Conservation (phyloP, 1,140 invertebrate genomes). For the Zeugodacus cucurbitae region DNA sequence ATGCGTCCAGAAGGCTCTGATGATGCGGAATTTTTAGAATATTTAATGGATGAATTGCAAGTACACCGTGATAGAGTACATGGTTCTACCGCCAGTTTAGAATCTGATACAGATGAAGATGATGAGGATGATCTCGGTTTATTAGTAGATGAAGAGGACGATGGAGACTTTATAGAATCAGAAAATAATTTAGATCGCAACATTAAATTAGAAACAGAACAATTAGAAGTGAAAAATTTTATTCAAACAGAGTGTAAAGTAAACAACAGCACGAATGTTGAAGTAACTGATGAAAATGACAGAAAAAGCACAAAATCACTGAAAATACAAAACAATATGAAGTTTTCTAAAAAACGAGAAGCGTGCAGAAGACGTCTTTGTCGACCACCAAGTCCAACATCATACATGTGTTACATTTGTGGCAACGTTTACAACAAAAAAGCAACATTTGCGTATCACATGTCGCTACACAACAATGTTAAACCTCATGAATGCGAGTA, state of each 20-base stretch:
- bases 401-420: slow-evolving; percentile 53
- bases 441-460: slow-evolving; percentile 52
- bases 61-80: not conserved
- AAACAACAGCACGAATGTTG: not conserved
- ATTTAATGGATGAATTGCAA: slow-evolving; percentile 29
- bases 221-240: not conserved
- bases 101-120: slow-evolving; percentile 44
- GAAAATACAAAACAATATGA: not conserved
- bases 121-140: slow-evolving; percentile 39
- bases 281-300: not conserved
- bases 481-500: slow-evolving; percentile 63
- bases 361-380: not conserved
- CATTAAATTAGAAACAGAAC: not conserved
- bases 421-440: slow-evolving; percentile 56
- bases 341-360: slow-evolving; percentile 12
- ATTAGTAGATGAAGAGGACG: slow-evolving; percentile 26
- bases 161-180: not conserved
- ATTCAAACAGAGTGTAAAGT: not conserved
- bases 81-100: not conserved
- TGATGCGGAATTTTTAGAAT: slow-evolving; percentile 16
- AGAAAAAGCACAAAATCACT: not conserved
- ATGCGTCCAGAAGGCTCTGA: not conserved
- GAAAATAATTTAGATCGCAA: not conserved
- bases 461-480: slow-evolving; percentile 55
- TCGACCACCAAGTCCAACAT: slow-evolving; percentile 34